A percentile compares a stretch with the other conserved stretches of the same genome.
phyloP scores from a whole-genome alignment of 2,888 invertebrate genomes.

The Bellardia bayeri region DNA sequence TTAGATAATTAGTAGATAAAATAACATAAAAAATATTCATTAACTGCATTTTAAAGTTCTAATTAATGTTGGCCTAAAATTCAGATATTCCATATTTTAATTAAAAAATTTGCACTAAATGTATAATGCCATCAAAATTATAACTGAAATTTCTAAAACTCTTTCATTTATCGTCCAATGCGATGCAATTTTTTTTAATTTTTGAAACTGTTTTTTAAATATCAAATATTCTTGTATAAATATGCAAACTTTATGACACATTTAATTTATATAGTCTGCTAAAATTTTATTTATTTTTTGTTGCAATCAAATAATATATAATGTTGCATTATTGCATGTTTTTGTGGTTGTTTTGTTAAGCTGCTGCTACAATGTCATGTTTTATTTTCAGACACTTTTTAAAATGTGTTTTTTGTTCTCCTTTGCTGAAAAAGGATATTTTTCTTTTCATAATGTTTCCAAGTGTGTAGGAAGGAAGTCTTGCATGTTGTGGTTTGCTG shows the following conservation, averaged over 20 bases:
- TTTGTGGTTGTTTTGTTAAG: constrained; percentile 6
- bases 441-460: neutral
- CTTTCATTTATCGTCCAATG: too few relatives aligned
- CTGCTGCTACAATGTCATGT: neutral
- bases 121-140: too few relatives aligned
- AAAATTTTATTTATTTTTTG: neutral
- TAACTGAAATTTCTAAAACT: too few relatives aligned
- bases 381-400: neutral
- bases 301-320: neutral
- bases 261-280: constrained; percentile 1
- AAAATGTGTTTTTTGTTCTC: neutral
- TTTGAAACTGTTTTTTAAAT: neutral
- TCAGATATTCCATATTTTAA: too few relatives aligned
- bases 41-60: too few relatives aligned
- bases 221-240: neutral
- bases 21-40: too few relatives aligned
- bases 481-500: constrained; percentile 5
- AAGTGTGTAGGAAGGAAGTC: neutral
- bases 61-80: too few relatives aligned
- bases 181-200: too few relatives aligned
- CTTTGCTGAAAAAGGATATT: constrained; percentile 5
- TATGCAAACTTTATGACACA: neutral
- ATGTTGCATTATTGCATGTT: constrained; percentile 24
- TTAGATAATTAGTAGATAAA: too few relatives aligned
- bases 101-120: too few relatives aligned